Evolutionary conservation across 1,140 invertebrate species (phyloP).

Genomic region (Monomorium pharaonis): DNA sequence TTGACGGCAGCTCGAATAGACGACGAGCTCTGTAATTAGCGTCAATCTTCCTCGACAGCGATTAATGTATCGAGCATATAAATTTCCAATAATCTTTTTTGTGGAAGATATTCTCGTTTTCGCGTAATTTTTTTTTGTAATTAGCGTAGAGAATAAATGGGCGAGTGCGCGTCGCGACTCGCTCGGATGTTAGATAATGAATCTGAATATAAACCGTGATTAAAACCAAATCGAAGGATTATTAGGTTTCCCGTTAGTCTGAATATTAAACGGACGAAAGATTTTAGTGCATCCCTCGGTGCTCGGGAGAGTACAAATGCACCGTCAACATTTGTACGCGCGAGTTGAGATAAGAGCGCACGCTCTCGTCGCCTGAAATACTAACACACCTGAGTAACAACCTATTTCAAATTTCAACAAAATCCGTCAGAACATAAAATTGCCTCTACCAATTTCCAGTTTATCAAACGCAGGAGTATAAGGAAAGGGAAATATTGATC

Average conservation of each 20-base stretch:
- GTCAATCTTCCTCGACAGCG: not conserved
- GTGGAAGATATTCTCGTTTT: not conserved
- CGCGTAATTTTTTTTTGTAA: not conserved
- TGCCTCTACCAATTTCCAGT: constrained; percentile 9
- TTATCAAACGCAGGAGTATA: constrained; percentile 7
- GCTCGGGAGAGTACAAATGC: not conserved
- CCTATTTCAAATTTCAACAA: constrained; percentile 47
- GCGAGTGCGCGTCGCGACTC: not conserved
- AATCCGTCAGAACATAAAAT: constrained; percentile 44
- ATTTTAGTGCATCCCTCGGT: not conserved
- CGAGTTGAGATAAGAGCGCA: not conserved
- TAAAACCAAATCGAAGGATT: not conserved
- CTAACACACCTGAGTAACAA: constrained; percentile 36
- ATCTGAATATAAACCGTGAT: not conserved
- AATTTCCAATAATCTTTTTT: constrained; percentile 6
- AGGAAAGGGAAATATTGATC: constrained; percentile 51
- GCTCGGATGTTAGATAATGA: not conserved
- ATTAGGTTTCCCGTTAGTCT: not conserved
- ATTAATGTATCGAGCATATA: not conserved
- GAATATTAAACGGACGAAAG: constrained; percentile 13
- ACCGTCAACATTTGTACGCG: constrained; percentile 3
- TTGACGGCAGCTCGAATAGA: not conserved
- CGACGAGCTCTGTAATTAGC: not conserved
- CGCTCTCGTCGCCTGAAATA: constrained; percentile 19
- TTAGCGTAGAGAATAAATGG: not conserved